Base-by-base conservation (phyloP, 1,140 invertebrate genomes). In the Habropoda laboriosa region DNA sequence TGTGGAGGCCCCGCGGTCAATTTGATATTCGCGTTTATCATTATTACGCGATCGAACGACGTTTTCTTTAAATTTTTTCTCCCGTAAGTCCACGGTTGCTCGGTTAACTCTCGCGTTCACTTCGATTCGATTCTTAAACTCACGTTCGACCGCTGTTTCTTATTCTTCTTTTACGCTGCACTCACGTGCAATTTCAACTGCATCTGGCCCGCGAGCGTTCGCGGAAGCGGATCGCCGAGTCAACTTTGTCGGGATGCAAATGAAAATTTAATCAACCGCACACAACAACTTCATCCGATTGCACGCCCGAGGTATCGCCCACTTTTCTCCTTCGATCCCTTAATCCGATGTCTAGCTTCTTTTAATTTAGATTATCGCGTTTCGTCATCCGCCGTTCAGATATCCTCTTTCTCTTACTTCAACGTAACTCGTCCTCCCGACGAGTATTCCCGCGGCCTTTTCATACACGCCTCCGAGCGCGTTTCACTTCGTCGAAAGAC, bases 351-450 rank as follows among this genome's bases (percentile, higher is more conserved):
- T 77, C 66, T 70, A 71, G 66, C 75, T 66, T 70, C 66, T 77
- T 58, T 77, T 71, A 58, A 66, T 77, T 77, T 70, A 77, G 64
- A 77, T 77, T 70, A 77, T 77, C 74, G 64, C 64, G 53, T 70
- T 77, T 77, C 30, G 53, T 68, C 45, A 27, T 75, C 61, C 40
- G 30, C 6, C 58, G n/a, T n/a, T n/a, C n/a, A n/a, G n/a, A n/a
- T n/a, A n/a, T 70, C 42, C 30, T 47, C 51, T 21, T 27, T 55
- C 38, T 55, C 6, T 53, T 18, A 38, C 67, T 24, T 7, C 16
- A 0, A 2, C 18, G 49, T 51, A 27, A 2, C 13, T 12, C 18
- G 27, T 10, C 51, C 27, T 10, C 35, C 12, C 58, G 10, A 21
- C n/a, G 35, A 18, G 32, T 38, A 32, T 32, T 5, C 32, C 27